Conservation (phyloP, 2,797 vertebrate species). For the Pseudotriccus pelzelni region DNA sequence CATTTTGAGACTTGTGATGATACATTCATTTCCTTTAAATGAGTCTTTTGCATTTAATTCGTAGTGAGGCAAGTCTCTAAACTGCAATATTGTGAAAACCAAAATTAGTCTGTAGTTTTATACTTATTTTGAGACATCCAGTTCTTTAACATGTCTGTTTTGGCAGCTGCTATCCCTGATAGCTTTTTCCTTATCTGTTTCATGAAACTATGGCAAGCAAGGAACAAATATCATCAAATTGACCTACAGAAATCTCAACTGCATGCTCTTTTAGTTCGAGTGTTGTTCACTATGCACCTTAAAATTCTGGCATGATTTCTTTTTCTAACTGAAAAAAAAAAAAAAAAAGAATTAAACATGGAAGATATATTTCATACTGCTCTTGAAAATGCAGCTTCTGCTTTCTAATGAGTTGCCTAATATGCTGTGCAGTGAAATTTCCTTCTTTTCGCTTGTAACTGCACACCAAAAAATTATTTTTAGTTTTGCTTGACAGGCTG, state of each 20-base stretch:
- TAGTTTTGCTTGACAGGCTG: constrained; percentile 1
- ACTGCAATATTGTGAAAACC: not conserved
- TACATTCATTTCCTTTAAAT: not conserved
- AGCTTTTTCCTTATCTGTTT: not conserved
- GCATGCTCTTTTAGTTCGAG: not conserved
- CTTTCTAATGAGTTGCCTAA: not conserved
- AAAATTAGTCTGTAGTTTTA: not conserved
- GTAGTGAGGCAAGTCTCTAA: not conserved
- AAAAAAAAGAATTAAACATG: not conserved
- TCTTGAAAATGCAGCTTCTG: not conserved
- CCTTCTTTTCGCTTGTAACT: not conserved
- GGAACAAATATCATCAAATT: not conserved
- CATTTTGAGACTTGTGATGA: not conserved
- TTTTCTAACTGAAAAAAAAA: not conserved
- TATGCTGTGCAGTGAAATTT: not conserved
- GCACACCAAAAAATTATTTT: constrained; percentile 23
- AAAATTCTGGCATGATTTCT: not conserved
- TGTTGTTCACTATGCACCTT: not conserved
- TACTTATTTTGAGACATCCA: not conserved
- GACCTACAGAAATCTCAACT: not conserved
- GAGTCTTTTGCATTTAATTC: not conserved
- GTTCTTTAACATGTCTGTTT: not conserved
- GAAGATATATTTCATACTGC: not conserved
- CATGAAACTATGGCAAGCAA: not conserved
- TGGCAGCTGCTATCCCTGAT: not conserved